Conservation (phyloP, 1,140 invertebrate species). For the Hirudo medicinalis region DNA sequence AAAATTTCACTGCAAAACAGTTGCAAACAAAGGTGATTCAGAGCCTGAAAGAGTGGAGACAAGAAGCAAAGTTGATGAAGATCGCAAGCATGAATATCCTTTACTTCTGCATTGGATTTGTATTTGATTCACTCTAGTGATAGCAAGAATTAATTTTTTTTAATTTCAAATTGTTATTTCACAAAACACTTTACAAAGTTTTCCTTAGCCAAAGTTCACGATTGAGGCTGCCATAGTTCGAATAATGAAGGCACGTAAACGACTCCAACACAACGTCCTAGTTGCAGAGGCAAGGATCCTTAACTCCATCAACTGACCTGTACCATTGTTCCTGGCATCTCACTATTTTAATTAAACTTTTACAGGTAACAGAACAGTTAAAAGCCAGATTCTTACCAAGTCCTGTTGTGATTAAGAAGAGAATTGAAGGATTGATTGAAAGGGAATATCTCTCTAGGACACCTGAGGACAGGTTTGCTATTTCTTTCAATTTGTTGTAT, state of each 20-base stretch:
- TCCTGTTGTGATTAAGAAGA: conserved; percentile 93
- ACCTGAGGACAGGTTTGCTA: conserved; percentile 66
- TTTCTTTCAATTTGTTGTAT: conserved; percentile 23
- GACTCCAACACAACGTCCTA: conserved; percentile 69
- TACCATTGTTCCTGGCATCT: not conserved
- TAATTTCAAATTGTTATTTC: not conserved
- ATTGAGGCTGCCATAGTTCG: conserved; percentile 98
- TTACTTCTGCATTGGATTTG: conserved; percentile 23
- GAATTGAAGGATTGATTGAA: conserved; percentile 97
- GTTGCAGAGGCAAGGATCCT: conserved; percentile 65
- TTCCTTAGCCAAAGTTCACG: conserved; percentile 27
- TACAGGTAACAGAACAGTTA: conserved; percentile 79
- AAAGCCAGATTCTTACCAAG: conserved; percentile 90
- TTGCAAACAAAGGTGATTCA: conserved; percentile 91
- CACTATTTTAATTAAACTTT: conserved; percentile 20
- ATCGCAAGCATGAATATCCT: conserved; percentile 82
- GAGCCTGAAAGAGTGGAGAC: conserved; percentile 96
- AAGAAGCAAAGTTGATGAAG: conserved; percentile 93
- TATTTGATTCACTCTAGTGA: no score
- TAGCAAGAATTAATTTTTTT: not conserved
- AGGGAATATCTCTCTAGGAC: conserved; percentile 93
- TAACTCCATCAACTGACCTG: no score
- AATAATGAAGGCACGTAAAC: conserved; percentile 97
- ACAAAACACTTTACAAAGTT: not conserved
- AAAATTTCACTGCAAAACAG: conserved; percentile 44